A percentile compares a stretch with the other conserved stretches of the same genome.
phyloP scores from a whole-genome alignment of 2,113 vertebrate genomes.

The Fregata magnificens region DNA sequence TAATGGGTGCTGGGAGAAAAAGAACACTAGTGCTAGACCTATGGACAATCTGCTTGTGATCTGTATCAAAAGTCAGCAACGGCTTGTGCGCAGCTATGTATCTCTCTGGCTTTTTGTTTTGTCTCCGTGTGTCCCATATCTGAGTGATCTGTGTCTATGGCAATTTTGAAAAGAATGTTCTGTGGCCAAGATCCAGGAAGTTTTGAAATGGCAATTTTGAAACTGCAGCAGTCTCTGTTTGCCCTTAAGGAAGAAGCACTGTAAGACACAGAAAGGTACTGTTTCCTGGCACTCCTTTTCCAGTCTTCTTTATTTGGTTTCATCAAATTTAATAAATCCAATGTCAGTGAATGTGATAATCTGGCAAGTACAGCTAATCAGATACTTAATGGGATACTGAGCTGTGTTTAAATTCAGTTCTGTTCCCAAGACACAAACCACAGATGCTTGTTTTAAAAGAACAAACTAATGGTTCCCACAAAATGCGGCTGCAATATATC shows the following conservation, averaged over 20 bases:
- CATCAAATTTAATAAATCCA: not conserved
- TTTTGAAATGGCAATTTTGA: slow-evolving; percentile 45
- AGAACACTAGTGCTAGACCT: not conserved
- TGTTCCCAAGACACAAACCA: not conserved
- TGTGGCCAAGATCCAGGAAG: slow-evolving; percentile 24
- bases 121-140: not conserved
- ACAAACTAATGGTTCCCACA: not conserved
- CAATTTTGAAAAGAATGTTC: slow-evolving; percentile 51
- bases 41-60: not conserved
- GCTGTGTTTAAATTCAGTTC: not conserved
- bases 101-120: not conserved
- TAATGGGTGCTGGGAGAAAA: not conserved
- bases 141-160: slow-evolving; percentile 1
- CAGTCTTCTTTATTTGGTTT: not conserved
- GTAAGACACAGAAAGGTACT: slow-evolving; percentile 15
- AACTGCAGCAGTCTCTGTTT: not conserved
- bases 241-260: slow-evolving; percentile 19
- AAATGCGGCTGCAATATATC: not conserved
- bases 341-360: not conserved
- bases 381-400: not conserved
- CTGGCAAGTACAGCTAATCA: not conserved
- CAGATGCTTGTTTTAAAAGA: not conserved
- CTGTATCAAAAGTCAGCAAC: not conserved
- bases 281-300: slow-evolving; percentile 2
- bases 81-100: not conserved